Conservation (phyloP, 2,113 vertebrate species). For the Cynopterus brachyotis region DNA sequence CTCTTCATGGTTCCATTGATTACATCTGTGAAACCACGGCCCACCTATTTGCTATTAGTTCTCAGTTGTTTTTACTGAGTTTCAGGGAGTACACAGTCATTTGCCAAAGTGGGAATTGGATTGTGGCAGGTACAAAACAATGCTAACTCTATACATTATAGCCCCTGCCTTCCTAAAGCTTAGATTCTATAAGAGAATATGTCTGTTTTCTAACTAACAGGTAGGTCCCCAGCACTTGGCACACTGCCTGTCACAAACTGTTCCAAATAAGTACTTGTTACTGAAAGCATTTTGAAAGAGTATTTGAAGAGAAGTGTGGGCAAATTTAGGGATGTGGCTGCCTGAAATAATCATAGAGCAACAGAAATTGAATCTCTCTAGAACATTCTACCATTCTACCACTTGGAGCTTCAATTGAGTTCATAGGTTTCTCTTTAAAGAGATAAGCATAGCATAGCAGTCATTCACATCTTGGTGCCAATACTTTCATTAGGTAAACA, state of each 20-base stretch:
- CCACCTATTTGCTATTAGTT: not conserved
- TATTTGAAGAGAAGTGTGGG: not conserved
- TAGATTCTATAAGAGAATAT: not conserved
- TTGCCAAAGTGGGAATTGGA: not conserved
- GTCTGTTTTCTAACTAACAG: not conserved
- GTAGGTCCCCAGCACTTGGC: not conserved
- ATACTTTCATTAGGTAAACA: not conserved
- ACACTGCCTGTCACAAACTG: not conserved
- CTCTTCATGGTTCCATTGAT: not conserved
- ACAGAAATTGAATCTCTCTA: slow-evolving; percentile 3
- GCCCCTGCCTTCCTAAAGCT: slow-evolving; percentile 15
- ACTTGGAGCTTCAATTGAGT: not conserved
- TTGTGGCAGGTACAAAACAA: not conserved
- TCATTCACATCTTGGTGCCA: not conserved
- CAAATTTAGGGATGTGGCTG: not conserved
- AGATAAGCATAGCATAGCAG: not conserved
- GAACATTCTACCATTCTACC: not conserved
- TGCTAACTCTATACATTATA: not conserved
- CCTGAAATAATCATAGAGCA: not conserved
- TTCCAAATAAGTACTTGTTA: not conserved
- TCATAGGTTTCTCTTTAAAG: not conserved
- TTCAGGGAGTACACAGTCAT: not conserved
- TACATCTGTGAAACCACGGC: not conserved
- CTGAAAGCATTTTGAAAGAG: not conserved
- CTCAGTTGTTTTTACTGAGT: not conserved